Base-by-base conservation (phyloP, 2,888 invertebrate genomes). In the Hydrotaea cyrtoneurina region DNA sequence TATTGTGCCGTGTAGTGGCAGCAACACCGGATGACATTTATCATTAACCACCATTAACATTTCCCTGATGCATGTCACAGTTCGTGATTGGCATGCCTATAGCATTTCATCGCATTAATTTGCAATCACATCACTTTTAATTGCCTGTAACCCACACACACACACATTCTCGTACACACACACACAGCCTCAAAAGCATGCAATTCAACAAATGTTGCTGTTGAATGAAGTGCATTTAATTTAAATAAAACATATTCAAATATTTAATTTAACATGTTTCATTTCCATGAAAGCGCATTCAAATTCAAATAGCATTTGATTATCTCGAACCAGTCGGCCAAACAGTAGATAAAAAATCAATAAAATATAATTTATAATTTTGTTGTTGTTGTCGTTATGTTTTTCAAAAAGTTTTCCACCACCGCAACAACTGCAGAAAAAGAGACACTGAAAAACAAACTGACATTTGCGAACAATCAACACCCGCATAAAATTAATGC, bases 401-500 rank as follows among this genome's bases (percentile, higher is more conserved):
- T n/a, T 62, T 62, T 31, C n/a, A n/a, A 21, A 50, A n/a, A n/a
- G 62, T 31, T 62, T 31, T 62, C n/a, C 62, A 26, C 59, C 21
- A 31, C 31, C 2, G 26, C 59, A 59, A 62, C 59, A 59, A 36
- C 15, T 17, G 17, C n/a, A 53, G n/a, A n/a, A n/a, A n/a, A n/a
- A n/a, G n/a, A 8, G 59, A 43, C 3, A 10, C 31, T 31, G 43
- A 50, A 50, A n/a, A 50, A 50, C n/a, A 50, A 50, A 50, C 50
- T 50, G 13, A 50, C 50, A 50, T 50, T 36, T 66, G 66, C 39
- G 39, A 15, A 21, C 66, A 66, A 43, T 39, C 69, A 69, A 46
- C 46, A 69, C 69, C 69, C 69, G 69, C 69, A 69, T 39, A 21
- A 62, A 69, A 69, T 69, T 69, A 69, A 69, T 69, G 69, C 69